Base-by-base conservation (phyloP, 2,113 vertebrate species). In the Microcebus murinus region DNA sequence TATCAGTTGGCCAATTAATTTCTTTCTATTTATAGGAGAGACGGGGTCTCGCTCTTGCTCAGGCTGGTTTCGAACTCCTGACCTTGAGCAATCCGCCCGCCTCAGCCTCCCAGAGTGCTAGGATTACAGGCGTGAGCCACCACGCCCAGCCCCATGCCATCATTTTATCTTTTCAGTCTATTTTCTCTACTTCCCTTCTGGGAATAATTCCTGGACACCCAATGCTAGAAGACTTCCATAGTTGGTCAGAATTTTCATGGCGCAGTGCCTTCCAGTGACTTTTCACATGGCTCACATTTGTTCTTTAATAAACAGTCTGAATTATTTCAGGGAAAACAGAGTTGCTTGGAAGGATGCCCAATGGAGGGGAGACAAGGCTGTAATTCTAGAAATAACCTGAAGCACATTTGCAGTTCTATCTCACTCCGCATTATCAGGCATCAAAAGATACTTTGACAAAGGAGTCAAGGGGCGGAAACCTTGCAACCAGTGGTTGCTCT, bases 271-370 rank as follows among this genome's bases (percentile, higher is more conserved):
- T 50, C 65, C 27, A 74, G 80, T 89, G 48, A 76, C 0, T 31
- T 67, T 82, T 73, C 85, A 95, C 73, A 4, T 36, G 45, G 52
- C 79, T 93, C 48, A 21, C 36, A 82, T 86, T 87, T 20, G 50
- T 86, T 39, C 59, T 63, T 90, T 92, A 91, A 65, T 80, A 87
- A 95, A 52, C 34, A 84, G 27, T 84, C 59, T 71, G 79, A 89
- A 52, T 63, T 84, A 76, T 65, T 94, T 87, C 65, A 84, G 34
- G 45, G 31, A 65, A 95, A 83, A 65, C 34, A 71, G 84, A 85
- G 45, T 23, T 55, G 50, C 63, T 70, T 95, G 57, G 70, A 81
- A n/a, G 10, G 6, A 42, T 80, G 48, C 25, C 80, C 52, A 77
- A 3, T 61, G 57, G 65, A 81, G n/a, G 70, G 34, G 57, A 80